Evolutionary conservation across 1,140 invertebrate species (phyloP).

Genomic region (Muscidifurax raptorellus): DNA sequence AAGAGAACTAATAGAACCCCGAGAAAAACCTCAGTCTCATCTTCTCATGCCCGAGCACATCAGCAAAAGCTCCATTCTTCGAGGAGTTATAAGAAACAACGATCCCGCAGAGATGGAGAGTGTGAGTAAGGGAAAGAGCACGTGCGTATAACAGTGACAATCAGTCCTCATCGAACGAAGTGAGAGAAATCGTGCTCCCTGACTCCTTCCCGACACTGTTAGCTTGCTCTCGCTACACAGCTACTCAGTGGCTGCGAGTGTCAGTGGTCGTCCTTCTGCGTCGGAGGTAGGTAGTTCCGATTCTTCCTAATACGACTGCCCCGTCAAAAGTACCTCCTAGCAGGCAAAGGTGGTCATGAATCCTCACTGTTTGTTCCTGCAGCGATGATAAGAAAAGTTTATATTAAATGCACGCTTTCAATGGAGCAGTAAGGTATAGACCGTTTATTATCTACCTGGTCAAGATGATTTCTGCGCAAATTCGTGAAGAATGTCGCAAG

Average conservation of each 20-base stretch:
- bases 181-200: conserved; percentile 3
- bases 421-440: no score
- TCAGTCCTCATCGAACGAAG: conserved; percentile 25
- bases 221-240: background rate
- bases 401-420: background rate
- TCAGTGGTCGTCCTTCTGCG: conserved; percentile 21
- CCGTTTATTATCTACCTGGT: conserved; percentile 64
- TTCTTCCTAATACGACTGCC: conserved; percentile 49
- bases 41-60: conserved; percentile 23
- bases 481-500: conserved; percentile 94
- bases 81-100: background rate
- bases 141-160: background rate
- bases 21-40: conserved; percentile 48
- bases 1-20: conserved; percentile 26
- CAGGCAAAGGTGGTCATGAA: conserved; percentile 61
- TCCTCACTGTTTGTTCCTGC: conserved; percentile 58
- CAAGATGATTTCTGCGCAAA: conserved; percentile 84
- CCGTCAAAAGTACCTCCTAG: conserved; percentile 61
- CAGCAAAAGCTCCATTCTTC: background rate
- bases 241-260: background rate
- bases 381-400: background rate
- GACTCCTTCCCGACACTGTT: background rate
- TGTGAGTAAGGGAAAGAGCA: background rate
- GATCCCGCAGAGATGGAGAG: background rate
- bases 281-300: conserved; percentile 33